Evolutionary conservation across 2,888 invertebrate genomes (phyloP).

Genomic region (Drosophila conformis): DNA sequence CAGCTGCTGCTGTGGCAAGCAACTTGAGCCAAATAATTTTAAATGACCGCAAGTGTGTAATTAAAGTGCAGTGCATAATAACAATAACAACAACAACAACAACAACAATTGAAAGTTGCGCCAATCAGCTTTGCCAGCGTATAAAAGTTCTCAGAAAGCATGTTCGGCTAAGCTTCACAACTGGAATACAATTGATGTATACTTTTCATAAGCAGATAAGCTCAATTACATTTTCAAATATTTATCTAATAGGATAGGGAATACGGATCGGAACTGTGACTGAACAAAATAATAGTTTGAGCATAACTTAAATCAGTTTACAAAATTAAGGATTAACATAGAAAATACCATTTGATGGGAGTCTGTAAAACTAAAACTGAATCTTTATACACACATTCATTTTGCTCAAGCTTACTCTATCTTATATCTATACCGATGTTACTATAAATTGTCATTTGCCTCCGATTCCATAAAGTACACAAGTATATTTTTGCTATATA

Average conservation of each 20-base stretch:
- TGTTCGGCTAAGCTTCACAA: slow-evolving; percentile 9
- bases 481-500: too few species aligned
- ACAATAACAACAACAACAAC: slow-evolving; percentile 29
- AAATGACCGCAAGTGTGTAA: slow-evolving; percentile 80
- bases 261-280: not conserved
- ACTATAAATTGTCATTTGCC: not conserved
- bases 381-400: not conserved
- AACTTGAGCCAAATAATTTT: slow-evolving; percentile 74
- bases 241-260: not conserved
- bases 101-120: slow-evolving; percentile 45
- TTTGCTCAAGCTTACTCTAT: not conserved
- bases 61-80: slow-evolving; percentile 75
- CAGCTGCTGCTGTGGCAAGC: slow-evolving; percentile 61
- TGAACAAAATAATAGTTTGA: not conserved
- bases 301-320: not conserved
- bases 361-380: not conserved
- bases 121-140: slow-evolving; percentile 60
- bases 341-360: not conserved
- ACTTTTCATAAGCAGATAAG: slow-evolving; percentile 6
- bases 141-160: not conserved
- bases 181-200: slow-evolving; percentile 11
- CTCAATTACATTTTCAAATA: not conserved
- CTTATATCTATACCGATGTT: not conserved
- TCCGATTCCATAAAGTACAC: too few species aligned
- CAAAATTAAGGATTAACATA: not conserved